phyloP scores from a whole-genome alignment of 2,113 vertebrate species.

The Natator depressus region DNA sequence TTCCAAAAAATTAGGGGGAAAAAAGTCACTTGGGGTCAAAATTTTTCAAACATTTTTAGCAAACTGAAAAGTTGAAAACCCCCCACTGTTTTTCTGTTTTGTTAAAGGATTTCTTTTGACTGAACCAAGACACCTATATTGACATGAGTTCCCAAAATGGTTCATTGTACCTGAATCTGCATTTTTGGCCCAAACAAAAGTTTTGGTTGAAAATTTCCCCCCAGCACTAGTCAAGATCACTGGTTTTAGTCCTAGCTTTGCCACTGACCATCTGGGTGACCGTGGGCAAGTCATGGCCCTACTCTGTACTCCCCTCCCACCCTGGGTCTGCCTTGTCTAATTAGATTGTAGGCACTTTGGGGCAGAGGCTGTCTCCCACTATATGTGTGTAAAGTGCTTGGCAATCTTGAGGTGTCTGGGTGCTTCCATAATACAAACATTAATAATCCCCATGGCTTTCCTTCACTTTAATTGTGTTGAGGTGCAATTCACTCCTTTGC shows the following conservation, averaged over 20 bases:
- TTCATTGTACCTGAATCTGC: not conserved
- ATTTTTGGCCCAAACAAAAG: not conserved
- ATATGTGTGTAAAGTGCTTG: fast-evolving
- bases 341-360: not conserved
- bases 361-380: not conserved
- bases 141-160: not conserved
- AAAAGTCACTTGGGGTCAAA: not conserved
- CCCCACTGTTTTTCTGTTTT: not conserved
- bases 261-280: not conserved
- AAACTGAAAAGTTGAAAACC: not conserved
- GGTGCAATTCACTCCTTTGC: not conserved
- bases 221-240: not conserved
- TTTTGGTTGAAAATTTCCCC: not conserved
- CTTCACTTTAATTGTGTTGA: not conserved
- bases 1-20: not conserved
- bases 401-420: not conserved
- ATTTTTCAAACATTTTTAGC: not conserved
- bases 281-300: not conserved
- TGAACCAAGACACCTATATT: not conserved
- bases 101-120: not conserved
- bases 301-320: not conserved
- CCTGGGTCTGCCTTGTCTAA: not conserved
- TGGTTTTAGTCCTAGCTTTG: not conserved
- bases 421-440: not conserved
- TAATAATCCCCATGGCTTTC: not conserved